These are phyloP conservation scores for Anas platyrhynchos DNA, from an alignment of 2,113 vertebrate genomes.

Conservation along the genomic window DNA sequence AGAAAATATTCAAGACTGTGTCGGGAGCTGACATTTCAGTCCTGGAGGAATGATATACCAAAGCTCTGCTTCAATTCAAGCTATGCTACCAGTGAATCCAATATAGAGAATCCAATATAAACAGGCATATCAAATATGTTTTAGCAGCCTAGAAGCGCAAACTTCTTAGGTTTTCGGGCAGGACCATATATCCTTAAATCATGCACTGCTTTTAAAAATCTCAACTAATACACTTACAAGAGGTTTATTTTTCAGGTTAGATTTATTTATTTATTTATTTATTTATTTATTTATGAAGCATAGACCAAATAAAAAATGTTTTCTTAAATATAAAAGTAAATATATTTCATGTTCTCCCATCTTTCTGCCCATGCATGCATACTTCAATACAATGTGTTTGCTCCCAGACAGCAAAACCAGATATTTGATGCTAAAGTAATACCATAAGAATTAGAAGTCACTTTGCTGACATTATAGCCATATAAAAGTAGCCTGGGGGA, in stretches of 20 bases:
- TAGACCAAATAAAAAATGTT: neutral
- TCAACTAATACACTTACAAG: neutral
- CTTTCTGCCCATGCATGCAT: neutral
- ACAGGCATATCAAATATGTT: constrained; percentile 19
- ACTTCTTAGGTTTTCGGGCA: neutral
- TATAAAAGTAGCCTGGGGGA: neutral
- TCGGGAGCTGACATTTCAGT: constrained; percentile 30
- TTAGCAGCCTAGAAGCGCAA: constrained; percentile 15
- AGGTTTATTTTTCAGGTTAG: neutral
- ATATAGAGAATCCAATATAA: constrained; percentile 43
- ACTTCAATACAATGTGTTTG: neutral
- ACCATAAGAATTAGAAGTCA: neutral
- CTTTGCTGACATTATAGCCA: neutral
- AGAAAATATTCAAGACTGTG: constrained; percentile 7
- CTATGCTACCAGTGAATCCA: constrained; percentile 40
- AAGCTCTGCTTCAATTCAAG: constrained; percentile 15
- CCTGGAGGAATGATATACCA: constrained; percentile 51
- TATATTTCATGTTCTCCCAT: neutral
- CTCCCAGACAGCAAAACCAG: neutral
- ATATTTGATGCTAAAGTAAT: neutral
- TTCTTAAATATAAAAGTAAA: neutral
- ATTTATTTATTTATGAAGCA: neutral
- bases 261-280: neutral
- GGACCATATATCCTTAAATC: neutral
- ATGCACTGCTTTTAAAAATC: neutral